Percentiles rank a stretch among this genome's conserved stretches.
These are phyloP conservation scores for Hemibagrus wyckioides DNA, from an alignment of 2,113 vertebrate genomes.

Conservation along the genomic window DNA sequence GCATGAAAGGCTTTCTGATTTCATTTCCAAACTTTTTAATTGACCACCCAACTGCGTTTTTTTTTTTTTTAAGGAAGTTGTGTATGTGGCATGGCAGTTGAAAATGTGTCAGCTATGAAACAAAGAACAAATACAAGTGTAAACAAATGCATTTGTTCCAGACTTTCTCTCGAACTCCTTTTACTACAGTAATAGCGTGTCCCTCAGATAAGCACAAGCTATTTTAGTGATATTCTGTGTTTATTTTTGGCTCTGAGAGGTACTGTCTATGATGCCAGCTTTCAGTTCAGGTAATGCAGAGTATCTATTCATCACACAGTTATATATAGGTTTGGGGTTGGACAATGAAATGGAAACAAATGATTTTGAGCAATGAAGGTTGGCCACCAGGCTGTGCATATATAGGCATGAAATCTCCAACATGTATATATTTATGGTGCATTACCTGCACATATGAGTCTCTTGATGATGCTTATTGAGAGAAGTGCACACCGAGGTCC, in stretches of 20 bases:
- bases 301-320: background rate
- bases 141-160: constrained; percentile 60
- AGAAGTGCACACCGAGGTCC: background rate
- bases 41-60: background rate
- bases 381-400: too few relatives aligned
- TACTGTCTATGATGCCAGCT: constrained; percentile 1
- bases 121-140: constrained; percentile 42
- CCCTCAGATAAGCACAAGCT: constrained; percentile 69
- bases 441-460: background rate
- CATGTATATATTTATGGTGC: too few relatives aligned
- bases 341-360: too few relatives aligned
- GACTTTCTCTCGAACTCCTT: constrained; percentile 59
- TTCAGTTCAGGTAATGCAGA: constrained; percentile 7
- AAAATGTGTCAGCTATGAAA: constrained; percentile 8
- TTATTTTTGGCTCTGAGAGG: constrained; percentile 41
- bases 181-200: constrained; percentile 68
- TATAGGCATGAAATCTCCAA: too few relatives aligned
- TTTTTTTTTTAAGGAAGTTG: background rate
- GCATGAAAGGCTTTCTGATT: background rate
- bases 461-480: background rate
- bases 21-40: background rate
- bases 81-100: background rate
- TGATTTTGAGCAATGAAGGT: too few relatives aligned
- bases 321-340: background rate
- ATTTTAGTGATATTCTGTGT: constrained; percentile 63